These are phyloP conservation scores for Sterrhoptilus dennistouni DNA, from an alignment of 2,113 vertebrate genomes.

Conservation along the genomic window DNA sequence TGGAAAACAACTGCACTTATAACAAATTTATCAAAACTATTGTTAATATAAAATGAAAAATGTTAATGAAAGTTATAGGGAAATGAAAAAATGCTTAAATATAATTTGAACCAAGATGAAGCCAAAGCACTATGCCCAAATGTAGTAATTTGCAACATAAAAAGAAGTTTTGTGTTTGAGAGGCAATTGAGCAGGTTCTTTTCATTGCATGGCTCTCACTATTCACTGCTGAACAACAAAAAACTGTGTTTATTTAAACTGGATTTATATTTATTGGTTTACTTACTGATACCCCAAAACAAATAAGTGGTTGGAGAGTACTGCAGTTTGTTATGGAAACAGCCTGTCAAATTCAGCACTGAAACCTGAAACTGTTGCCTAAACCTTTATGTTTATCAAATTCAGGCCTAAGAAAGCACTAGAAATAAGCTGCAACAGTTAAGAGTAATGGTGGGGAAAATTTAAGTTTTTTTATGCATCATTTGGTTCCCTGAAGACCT, in stretches of 20 bases:
- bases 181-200: background rate
- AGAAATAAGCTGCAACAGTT: background rate
- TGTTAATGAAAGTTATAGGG: background rate
- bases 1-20: background rate
- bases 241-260: background rate
- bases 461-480: background rate
- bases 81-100: background rate
- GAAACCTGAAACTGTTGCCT: background rate
- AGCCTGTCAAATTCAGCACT: background rate
- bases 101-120: background rate
- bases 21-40: background rate
- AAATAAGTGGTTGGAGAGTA: background rate
- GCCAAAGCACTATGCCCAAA: background rate
- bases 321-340: background rate
- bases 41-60: background rate
- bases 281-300: background rate
- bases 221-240: background rate
- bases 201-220: fast-evolving
- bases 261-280: background rate
- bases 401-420: background rate
- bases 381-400: background rate
- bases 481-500: background rate
- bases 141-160: background rate
- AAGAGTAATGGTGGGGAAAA: background rate
- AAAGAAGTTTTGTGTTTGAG: background rate